Conservation (phyloP, 2,888 invertebrate species). For the Microctonus brassicae region DNA sequence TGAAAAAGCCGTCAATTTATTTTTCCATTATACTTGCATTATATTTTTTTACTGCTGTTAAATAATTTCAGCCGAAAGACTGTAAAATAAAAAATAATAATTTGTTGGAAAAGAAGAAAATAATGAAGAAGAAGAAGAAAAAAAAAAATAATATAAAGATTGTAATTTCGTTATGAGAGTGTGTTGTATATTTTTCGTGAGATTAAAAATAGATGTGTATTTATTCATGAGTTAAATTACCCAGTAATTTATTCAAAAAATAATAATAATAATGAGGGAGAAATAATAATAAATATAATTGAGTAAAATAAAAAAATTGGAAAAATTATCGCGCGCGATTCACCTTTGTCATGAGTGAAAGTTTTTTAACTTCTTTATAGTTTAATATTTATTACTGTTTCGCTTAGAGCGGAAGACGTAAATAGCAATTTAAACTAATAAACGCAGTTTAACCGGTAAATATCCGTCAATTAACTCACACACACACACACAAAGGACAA, state of each 20-base stretch:
- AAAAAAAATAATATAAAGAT: background rate
- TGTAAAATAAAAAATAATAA: background rate
- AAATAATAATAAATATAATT: background rate
- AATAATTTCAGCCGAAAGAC: background rate
- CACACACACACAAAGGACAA: background rate
- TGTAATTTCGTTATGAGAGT: background rate
- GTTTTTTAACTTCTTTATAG: slow-evolving; percentile 2
- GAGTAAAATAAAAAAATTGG: background rate
- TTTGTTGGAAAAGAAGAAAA: background rate
- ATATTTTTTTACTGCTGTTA: background rate
- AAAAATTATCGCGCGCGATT: background rate
- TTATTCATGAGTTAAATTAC: background rate
- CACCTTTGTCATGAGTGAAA: slow-evolving; percentile 11
- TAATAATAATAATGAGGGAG: background rate
- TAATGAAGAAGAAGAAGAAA: background rate
- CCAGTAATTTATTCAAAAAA: background rate
- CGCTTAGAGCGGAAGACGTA: slow-evolving; percentile 1
- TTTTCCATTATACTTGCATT: background rate
- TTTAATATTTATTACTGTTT: background rate
- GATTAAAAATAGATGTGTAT: background rate
- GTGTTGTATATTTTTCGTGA: background rate
- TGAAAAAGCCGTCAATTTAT: background rate
- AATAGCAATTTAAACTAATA: slow-evolving; percentile 9
- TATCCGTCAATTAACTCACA: slow-evolving; percentile 10
- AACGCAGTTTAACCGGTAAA: slow-evolving; percentile 11